These are phyloP conservation scores for Notechis scutatus DNA, from an alignment of 2,113 vertebrate species.

Conservation along the genomic window DNA sequence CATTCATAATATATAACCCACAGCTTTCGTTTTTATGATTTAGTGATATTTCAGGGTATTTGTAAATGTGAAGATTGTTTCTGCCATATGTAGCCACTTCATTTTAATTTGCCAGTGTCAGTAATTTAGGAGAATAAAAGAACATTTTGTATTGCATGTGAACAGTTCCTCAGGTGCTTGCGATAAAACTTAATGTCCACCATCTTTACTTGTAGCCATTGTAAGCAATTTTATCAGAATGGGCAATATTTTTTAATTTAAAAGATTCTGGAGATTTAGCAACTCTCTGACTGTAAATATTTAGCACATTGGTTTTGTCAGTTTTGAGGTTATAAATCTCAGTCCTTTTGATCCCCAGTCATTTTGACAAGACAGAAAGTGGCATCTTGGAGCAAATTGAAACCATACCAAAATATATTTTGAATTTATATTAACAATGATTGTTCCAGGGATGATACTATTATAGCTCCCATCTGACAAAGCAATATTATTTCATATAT, in stretches of 20 bases:
- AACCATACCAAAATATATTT: constrained; percentile 70
- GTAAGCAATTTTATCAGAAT: constrained; percentile 83
- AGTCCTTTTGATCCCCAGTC: constrained; percentile 75
- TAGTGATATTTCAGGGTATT: constrained; percentile 84
- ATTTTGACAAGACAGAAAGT: constrained; percentile 74
- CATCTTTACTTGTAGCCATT: constrained; percentile 81
- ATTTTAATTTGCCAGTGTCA: constrained; percentile 89
- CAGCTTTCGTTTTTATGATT: constrained; percentile 79
- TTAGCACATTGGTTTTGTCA: constrained; percentile 80
- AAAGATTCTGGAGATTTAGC: constrained; percentile 76
- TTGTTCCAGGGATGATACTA: constrained; percentile 87
- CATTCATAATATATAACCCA: constrained; percentile 80
- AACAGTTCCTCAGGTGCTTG: constrained; percentile 81
- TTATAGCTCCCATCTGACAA: constrained; percentile 85
- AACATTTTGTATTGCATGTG: constrained; percentile 73
- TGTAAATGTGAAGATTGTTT: constrained; percentile 81
- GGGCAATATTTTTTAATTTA: constrained; percentile 87
- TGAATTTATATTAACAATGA: constrained; percentile 89
- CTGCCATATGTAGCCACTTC: constrained; percentile 85
- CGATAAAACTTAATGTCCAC: constrained; percentile 82
- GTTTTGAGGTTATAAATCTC: constrained; percentile 80
- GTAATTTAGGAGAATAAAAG: constrained; percentile 78
- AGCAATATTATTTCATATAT: constrained; percentile 66
- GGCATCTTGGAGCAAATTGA: constrained; percentile 75
- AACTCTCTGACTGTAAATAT: constrained; percentile 72